Conservation (phyloP, 2,113 vertebrate genomes). For the Melierax canorus region DNA sequence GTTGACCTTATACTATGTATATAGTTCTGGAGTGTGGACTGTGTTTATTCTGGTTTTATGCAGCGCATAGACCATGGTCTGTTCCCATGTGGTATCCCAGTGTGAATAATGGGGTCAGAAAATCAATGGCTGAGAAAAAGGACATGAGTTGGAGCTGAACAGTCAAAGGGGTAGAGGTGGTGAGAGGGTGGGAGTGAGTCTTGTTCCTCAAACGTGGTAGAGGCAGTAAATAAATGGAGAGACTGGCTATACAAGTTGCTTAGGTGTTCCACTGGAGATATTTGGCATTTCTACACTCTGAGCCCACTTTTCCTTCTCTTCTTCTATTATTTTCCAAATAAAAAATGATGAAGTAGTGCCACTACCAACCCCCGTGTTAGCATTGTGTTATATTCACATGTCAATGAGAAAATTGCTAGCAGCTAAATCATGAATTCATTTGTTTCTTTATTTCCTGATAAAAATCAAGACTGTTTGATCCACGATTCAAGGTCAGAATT, state of each 20-base stretch:
- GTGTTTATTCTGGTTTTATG: neutral
- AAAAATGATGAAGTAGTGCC: neutral
- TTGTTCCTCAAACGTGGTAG: neutral
- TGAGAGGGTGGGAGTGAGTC: neutral
- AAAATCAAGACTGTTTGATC: neutral
- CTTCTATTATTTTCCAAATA: neutral
- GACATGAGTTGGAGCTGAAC: neutral
- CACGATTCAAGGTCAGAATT: slow-evolving; percentile 36
- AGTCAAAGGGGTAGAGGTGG: neutral
- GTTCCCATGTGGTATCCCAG: neutral
- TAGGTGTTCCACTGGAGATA: neutral
- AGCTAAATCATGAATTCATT: neutral
- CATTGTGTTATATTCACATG: neutral
- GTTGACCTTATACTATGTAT: neutral
- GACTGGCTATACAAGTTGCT: neutral
- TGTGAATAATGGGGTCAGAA: neutral
- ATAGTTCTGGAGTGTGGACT: neutral
- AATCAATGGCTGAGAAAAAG: neutral
- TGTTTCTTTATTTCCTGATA: neutral
- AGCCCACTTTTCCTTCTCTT: neutral
- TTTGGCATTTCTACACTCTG: neutral
- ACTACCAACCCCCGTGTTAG: neutral
- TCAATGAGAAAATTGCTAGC: neutral
- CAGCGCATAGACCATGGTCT: neutral
- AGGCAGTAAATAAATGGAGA: neutral